Conservation (phyloP, 1,140 invertebrate genomes). For the Hydropsyche tenuis region DNA sequence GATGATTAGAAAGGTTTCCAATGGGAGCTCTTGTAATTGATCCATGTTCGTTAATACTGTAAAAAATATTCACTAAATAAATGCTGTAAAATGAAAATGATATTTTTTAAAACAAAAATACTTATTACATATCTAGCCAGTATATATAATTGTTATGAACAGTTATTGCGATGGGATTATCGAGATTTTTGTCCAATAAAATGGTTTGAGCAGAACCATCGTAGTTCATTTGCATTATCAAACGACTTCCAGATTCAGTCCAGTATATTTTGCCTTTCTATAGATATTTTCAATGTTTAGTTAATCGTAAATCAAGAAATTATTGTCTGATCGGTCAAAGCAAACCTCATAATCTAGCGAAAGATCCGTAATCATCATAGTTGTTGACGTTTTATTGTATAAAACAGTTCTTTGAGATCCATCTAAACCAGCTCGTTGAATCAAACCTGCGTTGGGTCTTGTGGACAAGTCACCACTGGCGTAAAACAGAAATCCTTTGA, state of each 20-base stretch:
- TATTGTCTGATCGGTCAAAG: neutral
- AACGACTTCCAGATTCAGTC: conserved; percentile 83
- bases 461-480: conserved; percentile 66
- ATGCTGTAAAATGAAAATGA: conserved; percentile 35
- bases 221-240: conserved; percentile 79
- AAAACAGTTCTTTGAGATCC: conserved; percentile 65
- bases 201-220: conserved; percentile 75
- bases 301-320: neutral
- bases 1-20: conserved; percentile 64
- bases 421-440: conserved; percentile 67
- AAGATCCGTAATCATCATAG: conserved; percentile 63
- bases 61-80: too few relatives aligned
- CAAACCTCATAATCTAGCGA: conserved; percentile 65
- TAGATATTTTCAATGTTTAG: neutral
- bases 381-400: conserved; percentile 58
- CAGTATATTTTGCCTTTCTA: conserved; percentile 77
- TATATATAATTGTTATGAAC: conserved; percentile 79
- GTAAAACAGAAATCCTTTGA: conserved; percentile 70
- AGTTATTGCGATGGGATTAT: conserved; percentile 73
- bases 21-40: conserved; percentile 71
- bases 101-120: conserved; percentile 33
- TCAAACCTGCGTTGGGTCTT: conserved; percentile 59
- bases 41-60: conserved; percentile 68
- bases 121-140: conserved; percentile 83
- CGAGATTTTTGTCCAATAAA: conserved; percentile 67